Evolutionary conservation across 2,113 vertebrate genomes (phyloP).

Genomic region (Prunella himalayana): DNA sequence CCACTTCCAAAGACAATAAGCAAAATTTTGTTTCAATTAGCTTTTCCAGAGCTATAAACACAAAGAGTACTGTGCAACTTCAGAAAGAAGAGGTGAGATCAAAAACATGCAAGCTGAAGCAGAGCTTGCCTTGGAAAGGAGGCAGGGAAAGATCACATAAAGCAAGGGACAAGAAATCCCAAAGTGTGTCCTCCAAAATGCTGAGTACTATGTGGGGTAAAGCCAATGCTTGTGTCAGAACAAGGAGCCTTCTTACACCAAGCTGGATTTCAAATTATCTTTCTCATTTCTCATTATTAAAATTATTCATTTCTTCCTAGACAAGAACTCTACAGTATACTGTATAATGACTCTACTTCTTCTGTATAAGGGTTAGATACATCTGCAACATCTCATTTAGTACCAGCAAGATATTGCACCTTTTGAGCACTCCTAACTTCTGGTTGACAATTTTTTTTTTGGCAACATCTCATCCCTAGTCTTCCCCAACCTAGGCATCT

Average conservation of each 20-base stretch:
- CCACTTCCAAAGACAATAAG: neutral
- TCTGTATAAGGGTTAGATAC: neutral
- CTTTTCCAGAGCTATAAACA: neutral
- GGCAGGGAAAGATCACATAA: neutral
- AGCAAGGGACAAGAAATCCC: neutral
- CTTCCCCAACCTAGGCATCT: neutral
- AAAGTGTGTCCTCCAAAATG: neutral
- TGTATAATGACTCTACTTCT: neutral
- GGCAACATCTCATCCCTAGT: neutral
- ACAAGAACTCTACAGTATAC: neutral
- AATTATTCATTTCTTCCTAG: neutral
- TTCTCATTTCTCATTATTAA: neutral
- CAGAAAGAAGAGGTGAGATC: neutral
- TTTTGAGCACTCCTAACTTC: neutral
- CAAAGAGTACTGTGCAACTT: neutral
- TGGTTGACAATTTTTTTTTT: neutral
- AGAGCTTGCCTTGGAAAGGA: neutral
- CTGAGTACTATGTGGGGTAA: neutral
- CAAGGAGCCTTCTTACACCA: neutral
- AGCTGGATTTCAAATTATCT: neutral
- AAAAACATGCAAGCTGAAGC: neutral
- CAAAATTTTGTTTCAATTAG: neutral
- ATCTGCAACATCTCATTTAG: neutral
- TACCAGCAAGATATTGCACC: fast-evolving
- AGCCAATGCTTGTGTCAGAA: neutral